Conservation (phyloP, 2,113 vertebrate genomes). For the Otus sunia region DNA sequence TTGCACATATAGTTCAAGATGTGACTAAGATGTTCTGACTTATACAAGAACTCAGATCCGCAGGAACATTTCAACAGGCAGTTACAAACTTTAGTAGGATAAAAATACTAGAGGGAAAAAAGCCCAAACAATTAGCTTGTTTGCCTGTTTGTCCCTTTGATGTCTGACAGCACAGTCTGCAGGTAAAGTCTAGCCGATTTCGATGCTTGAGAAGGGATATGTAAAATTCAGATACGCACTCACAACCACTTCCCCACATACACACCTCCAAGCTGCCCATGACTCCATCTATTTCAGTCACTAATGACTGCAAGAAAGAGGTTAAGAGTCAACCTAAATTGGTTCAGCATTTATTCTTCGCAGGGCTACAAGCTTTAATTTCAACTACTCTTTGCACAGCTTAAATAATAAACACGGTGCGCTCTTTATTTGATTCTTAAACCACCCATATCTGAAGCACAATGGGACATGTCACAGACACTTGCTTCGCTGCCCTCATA, state of each 20-base stretch:
- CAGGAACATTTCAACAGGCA: neutral
- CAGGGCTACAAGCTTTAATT: neutral
- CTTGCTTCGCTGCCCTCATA: conserved; percentile 72
- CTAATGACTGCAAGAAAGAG: neutral
- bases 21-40: neutral
- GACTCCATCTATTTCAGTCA: neutral
- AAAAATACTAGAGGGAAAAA: neutral
- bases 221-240: neutral
- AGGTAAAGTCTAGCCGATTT: neutral
- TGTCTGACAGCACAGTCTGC: neutral
- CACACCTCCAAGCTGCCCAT: neutral
- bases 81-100: neutral
- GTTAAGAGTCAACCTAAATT: neutral
- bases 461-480: conserved; percentile 62
- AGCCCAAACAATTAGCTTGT: neutral
- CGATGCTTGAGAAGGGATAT: neutral
- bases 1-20: neutral
- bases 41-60: neutral
- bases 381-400: neutral
- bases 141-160: neutral
- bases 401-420: neutral
- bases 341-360: neutral
- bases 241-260: neutral
- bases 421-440: conserved; percentile 12
- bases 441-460: conserved; percentile 54